Evolutionary conservation across 2,113 vertebrate genomes (phyloP), one percentile per base, ranked within the genome.

Genomic region (Corvus moneduloides): DNA sequence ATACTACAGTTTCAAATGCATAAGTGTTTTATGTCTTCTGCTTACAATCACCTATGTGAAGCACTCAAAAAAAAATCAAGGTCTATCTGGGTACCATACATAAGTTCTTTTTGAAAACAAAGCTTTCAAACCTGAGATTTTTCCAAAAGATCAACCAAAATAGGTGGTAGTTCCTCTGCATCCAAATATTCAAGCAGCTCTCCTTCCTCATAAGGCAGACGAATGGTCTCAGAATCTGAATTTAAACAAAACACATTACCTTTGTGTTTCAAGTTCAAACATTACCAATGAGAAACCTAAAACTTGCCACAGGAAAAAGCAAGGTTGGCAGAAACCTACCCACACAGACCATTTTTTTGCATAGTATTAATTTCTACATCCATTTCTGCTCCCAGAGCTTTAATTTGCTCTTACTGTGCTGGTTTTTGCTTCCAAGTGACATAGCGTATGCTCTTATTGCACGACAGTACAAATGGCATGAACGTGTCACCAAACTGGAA

Each of bases 131-230:
- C 99, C 99, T 99, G 99, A 95, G 99, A 99, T 98, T 99, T 99
- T 98, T 99, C 99, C 94, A 99, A 97, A 87, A 99, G 98, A 98
- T 99, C 99, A 96, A 99, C 99, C 96, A 99, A 98, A 98, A 99
- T 98, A 71, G 99, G 99, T 46, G 99, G 99, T 66, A 99, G 95
- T 94, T 99, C 99, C 96, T 99, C 99, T 46, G 99, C 98, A 97
- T 99, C 99, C 93, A 99, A 98, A 96, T 99, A 99, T 97, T 99
- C 99, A 97, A 99, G 98, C 87, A 99, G 96, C 87, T 99, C 99
- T 58, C 98, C 98, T 95, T 99, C 99, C 97, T 99, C 99, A 74
- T 99, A 99, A 90, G 99, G 99, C 97, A 99, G 97, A 69, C 99
- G 99, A 97, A 99, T 99, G 74, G 99, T 99, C 98, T 99, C 99